Evolutionary conservation across 2,888 invertebrate genomes (phyloP).

Genomic region (Heliconius cydno): DNA sequence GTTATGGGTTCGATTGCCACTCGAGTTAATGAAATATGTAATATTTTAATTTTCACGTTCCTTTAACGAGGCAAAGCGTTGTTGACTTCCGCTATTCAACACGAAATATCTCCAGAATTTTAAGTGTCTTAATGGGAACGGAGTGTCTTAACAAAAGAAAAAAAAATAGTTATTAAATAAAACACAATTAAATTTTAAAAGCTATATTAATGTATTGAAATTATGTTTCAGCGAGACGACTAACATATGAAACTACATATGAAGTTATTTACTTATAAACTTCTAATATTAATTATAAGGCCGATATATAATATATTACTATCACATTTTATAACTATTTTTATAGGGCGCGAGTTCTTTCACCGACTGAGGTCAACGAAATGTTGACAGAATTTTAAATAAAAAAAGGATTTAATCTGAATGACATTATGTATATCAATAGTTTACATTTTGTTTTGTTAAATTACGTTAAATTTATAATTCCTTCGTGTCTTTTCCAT

Average conservation of each 20-base stretch:
- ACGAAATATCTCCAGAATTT: neutral
- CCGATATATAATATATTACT: conserved; percentile 16
- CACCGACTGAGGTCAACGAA: neutral
- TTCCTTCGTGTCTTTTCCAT: too few species aligned
- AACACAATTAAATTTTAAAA: neutral
- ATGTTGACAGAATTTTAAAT: neutral
- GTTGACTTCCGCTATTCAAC: neutral
- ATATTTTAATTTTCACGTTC: neutral
- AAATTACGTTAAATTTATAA: too few species aligned
- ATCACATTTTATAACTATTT: conserved; percentile 14
- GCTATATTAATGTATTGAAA: conserved; percentile 10
- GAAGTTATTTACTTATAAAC: conserved; percentile 9
- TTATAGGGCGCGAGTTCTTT: neutral
- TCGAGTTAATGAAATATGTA: too few species aligned
- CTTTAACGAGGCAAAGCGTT: neutral
- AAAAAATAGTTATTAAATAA: neutral
- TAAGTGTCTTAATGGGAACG: neutral
- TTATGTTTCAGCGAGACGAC: neutral
- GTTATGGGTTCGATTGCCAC: too few species aligned
- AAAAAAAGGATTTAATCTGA: neutral
- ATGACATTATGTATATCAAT: too few species aligned
- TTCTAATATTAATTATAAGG: conserved; percentile 11
- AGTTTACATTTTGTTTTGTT: too few species aligned
- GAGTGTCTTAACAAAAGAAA: neutral
- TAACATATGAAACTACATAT: neutral